Evolutionary conservation across 1,140 invertebrate genomes (phyloP).

Genomic region (Drosophila melanogaster): DNA sequence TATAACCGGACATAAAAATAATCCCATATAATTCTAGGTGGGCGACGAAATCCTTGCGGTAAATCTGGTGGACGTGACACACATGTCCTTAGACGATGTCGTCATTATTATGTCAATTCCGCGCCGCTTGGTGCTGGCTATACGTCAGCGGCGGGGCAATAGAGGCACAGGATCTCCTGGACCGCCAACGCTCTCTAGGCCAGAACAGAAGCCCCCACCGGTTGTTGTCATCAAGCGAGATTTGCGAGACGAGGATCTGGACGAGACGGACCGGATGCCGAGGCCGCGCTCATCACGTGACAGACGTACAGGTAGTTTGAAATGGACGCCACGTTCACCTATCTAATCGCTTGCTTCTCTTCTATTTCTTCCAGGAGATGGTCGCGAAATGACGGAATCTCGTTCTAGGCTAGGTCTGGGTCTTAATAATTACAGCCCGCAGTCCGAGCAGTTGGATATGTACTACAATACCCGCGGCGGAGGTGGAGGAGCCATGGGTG

Average conservation of each 20-base stretch:
- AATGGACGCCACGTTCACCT: conserved; percentile 64
- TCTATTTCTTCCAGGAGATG: conserved; percentile 86
- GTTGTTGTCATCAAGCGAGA: conserved; percentile 97
- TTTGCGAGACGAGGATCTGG: conserved; percentile 92
- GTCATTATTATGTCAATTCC: conserved; percentile 99
- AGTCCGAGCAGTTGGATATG: conserved; percentile 90
- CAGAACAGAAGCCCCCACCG: conserved; percentile 94
- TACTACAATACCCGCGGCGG: conserved; percentile 90
- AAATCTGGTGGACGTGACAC: conserved; percentile 98
- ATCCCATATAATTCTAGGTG: conserved; percentile 86
- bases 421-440: conserved; percentile 87
- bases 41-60: conserved; percentile 99
- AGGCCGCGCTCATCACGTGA: conserved; percentile 84
- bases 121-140: conserved; percentile 95
- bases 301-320: conserved; percentile 86
- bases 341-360: conserved; percentile 55
- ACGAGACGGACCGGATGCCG: conserved; percentile 85
- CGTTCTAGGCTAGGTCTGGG: conserved; percentile 90
- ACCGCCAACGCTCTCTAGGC: conserved; percentile 86
- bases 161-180: conserved; percentile 88
- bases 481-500: conserved; percentile 82
- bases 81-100: conserved; percentile 99
- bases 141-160: conserved; percentile 90
- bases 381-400: conserved; percentile 90
- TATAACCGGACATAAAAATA: not conserved